Base-by-base conservation (phyloP, 1,140 invertebrate genomes). In the Dryas iulia region DNA sequence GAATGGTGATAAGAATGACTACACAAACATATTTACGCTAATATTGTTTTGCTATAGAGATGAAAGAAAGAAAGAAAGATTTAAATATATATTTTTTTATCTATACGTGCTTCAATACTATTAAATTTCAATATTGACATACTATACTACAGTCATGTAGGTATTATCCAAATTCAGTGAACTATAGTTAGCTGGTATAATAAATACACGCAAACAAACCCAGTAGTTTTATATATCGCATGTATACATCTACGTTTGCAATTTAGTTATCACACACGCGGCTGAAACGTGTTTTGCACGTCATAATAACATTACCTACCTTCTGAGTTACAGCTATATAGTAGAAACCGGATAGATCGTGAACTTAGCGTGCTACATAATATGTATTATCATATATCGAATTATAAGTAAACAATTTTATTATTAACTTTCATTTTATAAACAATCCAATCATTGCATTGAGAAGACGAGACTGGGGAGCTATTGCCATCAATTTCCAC, bases 301-400 rank as follows among this genome's bases (percentile, higher is more conserved):
- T 76, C 72, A 76, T 58, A 59, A 31, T 14, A 47, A 47, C 39
- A 47, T 47, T 47, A 47, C 39, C 39, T 47, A 39, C 59, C 18
- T 53, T 62, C 57, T 39, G 64, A 28, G 64, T 11, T 63, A 47
- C 70, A 66, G 62, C 68, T 60, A 47, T n/a, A 21, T 62, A 59
- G 57, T 47, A 61, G 59, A 72, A 77, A 78, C 72, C 72, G 71
- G 75, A 63, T 54, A 76, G 59, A 54, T 65, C 80, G 81, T 81
- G 78, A 67, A 68, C 73, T 57, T 58, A 73, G 73, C 83, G 81
- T 80, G 79, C 66, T 47, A 47, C 39, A 35, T 35, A 69, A 63
- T 79, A 69, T 83, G 81, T 79, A 81, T 80, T 69, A 79, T 82
- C 70, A 26, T 62, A 35, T 35, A 14, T 71, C 68, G 69, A 72